Percentiles rank a stretch among this genome's conserved stretches.
phyloP scores from a whole-genome alignment of 2,797 vertebrate genomes.

The Lacerta bilineata region DNA sequence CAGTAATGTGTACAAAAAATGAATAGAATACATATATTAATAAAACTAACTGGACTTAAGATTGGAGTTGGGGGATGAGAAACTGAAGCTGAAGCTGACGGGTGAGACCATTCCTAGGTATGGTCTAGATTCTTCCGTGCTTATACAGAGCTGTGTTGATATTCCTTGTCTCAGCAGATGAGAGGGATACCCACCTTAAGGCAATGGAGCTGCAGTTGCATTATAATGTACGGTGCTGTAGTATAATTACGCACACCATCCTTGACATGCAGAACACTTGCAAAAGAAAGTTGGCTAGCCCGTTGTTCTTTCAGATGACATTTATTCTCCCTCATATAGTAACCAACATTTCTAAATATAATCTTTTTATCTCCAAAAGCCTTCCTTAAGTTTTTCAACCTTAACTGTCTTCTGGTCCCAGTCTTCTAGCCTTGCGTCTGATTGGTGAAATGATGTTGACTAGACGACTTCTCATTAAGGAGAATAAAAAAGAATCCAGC shows the following conservation, averaged over 20 bases:
- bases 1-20: no score
- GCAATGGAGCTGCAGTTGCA: background rate
- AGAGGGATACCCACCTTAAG: background rate
- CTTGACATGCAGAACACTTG: background rate
- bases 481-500: background rate
- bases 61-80: no score
- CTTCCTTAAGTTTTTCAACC: background rate
- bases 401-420: conserved; percentile 5
- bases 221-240: background rate
- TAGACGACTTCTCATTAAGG: conserved; percentile 26
- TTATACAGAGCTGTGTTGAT: background rate
- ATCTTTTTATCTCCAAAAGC: background rate
- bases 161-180: background rate
- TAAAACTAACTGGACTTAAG: no score
- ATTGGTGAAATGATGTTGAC: background rate
- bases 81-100: no score
- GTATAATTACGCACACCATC: background rate
- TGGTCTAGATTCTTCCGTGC: background rate
- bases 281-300: background rate
- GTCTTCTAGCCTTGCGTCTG: background rate
- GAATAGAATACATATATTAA: no score
- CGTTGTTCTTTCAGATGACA: background rate
- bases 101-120: no score
- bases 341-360: background rate
- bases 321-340: background rate